Evolutionary conservation across 2,797 vertebrate species (phyloP), one percentile per base, ranked within the genome.

Genomic region (Arrhamphus sclerolepis): DNA sequence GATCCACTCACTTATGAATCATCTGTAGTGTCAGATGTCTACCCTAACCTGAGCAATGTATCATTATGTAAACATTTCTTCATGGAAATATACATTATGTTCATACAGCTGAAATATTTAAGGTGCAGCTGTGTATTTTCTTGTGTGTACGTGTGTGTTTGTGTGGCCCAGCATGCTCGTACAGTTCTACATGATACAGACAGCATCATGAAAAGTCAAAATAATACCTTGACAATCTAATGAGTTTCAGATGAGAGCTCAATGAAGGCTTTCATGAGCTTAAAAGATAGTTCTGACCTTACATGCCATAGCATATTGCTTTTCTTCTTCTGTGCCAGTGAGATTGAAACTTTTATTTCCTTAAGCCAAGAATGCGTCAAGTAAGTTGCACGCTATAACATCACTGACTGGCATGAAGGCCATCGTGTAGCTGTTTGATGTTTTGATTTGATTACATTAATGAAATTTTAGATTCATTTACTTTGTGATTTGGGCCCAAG

Each of bases 11-110:
- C 60, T 48, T 53, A 83, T 82, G 78, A 79, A 65, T 84, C 70
- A 81, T 66, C 75, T 82, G 77, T 48, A 51, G n/a, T 31, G 62
- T 71, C 75, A 82, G 66, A 81, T 66, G 63, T 76, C 78, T 89
- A 86, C 80, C 70, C 89, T 90, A 90, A 90, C 89, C 88, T 90
- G 89, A 91, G 89, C 88, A 80, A 89, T 83, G 83, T 86, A 69
- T 85, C 71, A 75, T 56, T 87, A 85, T 87, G 89, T 92, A 90
- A 91, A 91, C 89, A 89, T 89, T 90, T 92, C 70, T 78, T 85
- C 52, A 75, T 84, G 81, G 70, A 76, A 82, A 80, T 87, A 80
- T 82, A 88, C 80, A 87, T 19, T 48, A 78, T 79, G 72, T 73
- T 75, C 54, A 68, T 66, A 78, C 70, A 66, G 78, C 54, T 66